Evolutionary conservation across 1,140 invertebrate species (phyloP), one percentile per base, ranked within the genome.

Genomic region (Drepana arcuata): DNA sequence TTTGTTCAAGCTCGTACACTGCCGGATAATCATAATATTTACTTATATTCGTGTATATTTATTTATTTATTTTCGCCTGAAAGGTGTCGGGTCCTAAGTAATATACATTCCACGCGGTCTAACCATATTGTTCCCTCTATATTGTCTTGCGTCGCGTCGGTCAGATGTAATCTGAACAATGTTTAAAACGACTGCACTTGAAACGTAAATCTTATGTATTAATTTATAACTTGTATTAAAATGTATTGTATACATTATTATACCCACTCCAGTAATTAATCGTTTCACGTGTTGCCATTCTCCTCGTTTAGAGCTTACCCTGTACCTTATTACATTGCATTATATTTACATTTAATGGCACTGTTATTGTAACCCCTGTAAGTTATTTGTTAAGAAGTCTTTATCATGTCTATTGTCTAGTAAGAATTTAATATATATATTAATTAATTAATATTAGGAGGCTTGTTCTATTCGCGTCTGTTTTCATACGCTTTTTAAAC

Each of bases 311-410:
- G 67, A 79, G 69, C 69, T 74, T 75, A 68, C 51, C 46, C 44
- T 59, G 59, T 69, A 74, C 65, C 65, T 71, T 64, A 37, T 49
- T 60, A 60, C 48, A 63, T 69, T 61, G 59, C 67, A 70, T 71
- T 64, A 62, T 66, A 59, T 66, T 68, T 74, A 79, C 68, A 72
- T 72, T 73, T 62, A 50, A 69, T 48, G 58, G 71, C 77, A 71
- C 73, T 79, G 77, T 81, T 81, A 80, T 65, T 26, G 50, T 69
- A 68, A 56, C 66, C 65, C 69, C 62, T 62, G 74, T 79, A 56
- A 81, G 70, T 79, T 81, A 61, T 73, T 78, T 75, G 77, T 81
- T 81, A 77, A 79, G 77, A 57, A 71, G 58, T 77, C 70, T 78
- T 74, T 77, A 81, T 81, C 73, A 64, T 69, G 67, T 78, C 67